These are phyloP conservation scores for Condylura cristata DNA, from an alignment of 2,113 vertebrate species.

Conservation along the genomic window DNA sequence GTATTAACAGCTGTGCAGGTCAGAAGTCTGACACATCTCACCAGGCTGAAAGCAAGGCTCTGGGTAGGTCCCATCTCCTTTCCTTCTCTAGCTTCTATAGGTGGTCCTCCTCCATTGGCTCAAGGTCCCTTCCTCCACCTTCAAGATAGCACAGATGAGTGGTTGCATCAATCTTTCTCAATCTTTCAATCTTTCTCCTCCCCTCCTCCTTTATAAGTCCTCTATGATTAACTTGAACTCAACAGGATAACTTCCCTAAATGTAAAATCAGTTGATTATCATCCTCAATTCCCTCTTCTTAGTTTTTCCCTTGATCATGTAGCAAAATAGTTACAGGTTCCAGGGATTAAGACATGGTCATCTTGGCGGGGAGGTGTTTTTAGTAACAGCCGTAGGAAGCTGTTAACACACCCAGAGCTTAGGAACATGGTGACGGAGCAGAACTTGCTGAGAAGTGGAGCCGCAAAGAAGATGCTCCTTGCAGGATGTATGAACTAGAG, in stretches of 20 bases:
- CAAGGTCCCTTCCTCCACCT: background rate
- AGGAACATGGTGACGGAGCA: background rate
- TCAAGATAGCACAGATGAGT: background rate
- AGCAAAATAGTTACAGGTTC: background rate
- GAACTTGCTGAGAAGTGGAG: background rate
- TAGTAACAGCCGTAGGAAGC: background rate
- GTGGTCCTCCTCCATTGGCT: background rate
- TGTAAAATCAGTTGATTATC: background rate
- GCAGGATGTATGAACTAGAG: background rate
- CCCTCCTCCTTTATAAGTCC: background rate
- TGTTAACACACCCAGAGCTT: background rate
- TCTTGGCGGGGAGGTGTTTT: background rate
- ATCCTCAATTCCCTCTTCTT: background rate
- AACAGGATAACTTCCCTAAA: background rate
- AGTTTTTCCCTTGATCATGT: background rate
- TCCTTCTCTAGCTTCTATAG: background rate
- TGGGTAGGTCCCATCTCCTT: background rate
- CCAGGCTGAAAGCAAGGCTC: background rate
- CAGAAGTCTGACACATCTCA: background rate
- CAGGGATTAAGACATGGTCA: too few species aligned
- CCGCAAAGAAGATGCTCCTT: background rate
- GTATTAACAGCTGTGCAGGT: background rate
- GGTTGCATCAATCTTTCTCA: too few species aligned
- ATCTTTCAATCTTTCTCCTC: background rate
- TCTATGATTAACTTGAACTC: background rate